These are phyloP conservation scores for Dryoscopus gambensis DNA, from an alignment of 2,113 vertebrate genomes.

Conservation along the genomic window DNA sequence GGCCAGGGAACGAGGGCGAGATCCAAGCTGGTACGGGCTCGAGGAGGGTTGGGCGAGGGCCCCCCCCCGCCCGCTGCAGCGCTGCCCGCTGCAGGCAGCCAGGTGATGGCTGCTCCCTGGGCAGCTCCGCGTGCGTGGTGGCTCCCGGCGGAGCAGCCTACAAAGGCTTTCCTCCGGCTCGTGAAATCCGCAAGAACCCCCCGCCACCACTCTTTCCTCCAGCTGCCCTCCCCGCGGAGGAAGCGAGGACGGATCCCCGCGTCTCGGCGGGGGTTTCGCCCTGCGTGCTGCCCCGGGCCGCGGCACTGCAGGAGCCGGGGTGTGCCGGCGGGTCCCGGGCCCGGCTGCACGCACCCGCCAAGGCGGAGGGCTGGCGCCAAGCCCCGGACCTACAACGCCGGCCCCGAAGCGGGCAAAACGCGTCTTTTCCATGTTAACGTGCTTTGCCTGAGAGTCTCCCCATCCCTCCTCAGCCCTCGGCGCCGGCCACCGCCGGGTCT, in stretches of 20 bases:
- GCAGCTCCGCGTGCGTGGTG: neutral
- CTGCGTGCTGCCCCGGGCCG: neutral
- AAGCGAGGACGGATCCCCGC: neutral
- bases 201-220: neutral
- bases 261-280: neutral
- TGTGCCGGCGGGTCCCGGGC: neutral
- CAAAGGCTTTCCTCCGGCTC: conserved; percentile 9
- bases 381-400: neutral
- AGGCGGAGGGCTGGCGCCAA: neutral
- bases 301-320: neutral
- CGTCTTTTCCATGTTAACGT: neutral
- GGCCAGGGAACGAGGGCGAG: neutral
- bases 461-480: neutral
- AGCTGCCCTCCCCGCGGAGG: neutral
- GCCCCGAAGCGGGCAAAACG: neutral
- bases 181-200: neutral
- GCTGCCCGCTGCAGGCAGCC: neutral
- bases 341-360: neutral
- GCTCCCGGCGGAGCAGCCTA: neutral
- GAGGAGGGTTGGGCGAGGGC: neutral
- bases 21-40: neutral
- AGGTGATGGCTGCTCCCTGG: neutral
- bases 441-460: neutral
- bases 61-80: neutral
- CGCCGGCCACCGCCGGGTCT: neutral